Conservation (phyloP, 2,888 invertebrate genomes). For the Chrysotoxum bicinctum region DNA sequence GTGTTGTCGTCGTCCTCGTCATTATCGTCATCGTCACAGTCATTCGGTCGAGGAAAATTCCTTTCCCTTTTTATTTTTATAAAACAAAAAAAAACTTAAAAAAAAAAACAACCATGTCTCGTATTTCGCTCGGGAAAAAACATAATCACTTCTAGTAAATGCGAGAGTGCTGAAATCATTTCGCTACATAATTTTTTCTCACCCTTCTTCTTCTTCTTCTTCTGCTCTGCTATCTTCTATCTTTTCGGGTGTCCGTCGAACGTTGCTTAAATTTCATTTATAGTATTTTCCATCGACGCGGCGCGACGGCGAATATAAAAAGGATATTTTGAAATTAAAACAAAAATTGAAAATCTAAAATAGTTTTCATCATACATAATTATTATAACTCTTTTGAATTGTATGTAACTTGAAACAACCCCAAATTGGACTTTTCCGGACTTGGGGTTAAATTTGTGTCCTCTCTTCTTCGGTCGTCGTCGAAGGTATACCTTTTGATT, state of each 20-base stretch:
- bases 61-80: constrained; percentile 28
- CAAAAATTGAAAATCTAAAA: neutral
- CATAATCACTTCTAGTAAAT: constrained; percentile 55
- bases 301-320: neutral
- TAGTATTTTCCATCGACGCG: neutral
- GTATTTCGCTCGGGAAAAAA: constrained; percentile 8
- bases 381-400: neutral
- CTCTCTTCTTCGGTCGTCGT: constrained; percentile 7
- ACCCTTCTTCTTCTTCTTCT: constrained; percentile 57
- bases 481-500: constrained; percentile 34
- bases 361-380: neutral
- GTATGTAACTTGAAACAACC: neutral
- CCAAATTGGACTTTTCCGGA: constrained; percentile 27
- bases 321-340: constrained; percentile 7
- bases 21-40: neutral
- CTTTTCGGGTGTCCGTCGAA: constrained; percentile 26
- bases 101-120: neutral
- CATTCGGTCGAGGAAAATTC: constrained; percentile 28
- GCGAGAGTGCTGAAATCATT: constrained; percentile 65
- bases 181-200: constrained; percentile 53
- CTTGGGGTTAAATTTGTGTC: constrained; percentile 19
- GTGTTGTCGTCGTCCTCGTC: neutral
- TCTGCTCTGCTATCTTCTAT: constrained; percentile 31
- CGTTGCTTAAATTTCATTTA: constrained; percentile 20
- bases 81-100: neutral